Conservation (phyloP, 2,113 vertebrate species). For the Psilopsiagon aurifrons region DNA sequence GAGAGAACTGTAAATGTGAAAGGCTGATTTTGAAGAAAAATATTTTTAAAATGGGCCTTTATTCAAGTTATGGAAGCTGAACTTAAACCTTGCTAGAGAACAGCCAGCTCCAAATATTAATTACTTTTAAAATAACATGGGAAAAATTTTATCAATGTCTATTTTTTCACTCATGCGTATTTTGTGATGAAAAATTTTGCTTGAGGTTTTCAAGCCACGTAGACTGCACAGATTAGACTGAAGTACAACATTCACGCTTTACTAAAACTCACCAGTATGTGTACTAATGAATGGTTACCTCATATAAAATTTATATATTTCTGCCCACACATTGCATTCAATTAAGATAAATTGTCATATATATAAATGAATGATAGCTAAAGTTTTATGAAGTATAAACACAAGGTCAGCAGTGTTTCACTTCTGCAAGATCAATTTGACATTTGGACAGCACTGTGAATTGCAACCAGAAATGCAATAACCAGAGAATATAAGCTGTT, state of each 20-base stretch:
- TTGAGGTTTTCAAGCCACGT: neutral
- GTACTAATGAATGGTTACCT: conserved; percentile 9
- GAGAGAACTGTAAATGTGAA: neutral
- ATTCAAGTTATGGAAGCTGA: neutral
- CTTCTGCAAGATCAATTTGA: conserved; percentile 13
- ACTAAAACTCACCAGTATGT: neutral
- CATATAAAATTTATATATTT: conserved; percentile 16
- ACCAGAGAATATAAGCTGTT: neutral
- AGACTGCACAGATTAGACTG: neutral
- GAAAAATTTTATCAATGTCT: neutral
- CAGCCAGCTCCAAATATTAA: neutral
- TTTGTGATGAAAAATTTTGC: neutral
- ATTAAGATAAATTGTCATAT: conserved; percentile 11
- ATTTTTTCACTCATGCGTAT: neutral
- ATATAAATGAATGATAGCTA: neutral
- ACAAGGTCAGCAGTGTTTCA: conserved; percentile 15
- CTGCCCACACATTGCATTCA: neutral
- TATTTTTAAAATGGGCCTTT: neutral
- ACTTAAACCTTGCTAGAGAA: neutral
- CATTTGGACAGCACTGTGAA: neutral
- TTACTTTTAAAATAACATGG: conserved; percentile 2
- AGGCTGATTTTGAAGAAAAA: neutral
- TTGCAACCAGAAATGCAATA: neutral
- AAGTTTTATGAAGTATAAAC: conserved; percentile 46
- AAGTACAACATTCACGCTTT: neutral